Base-by-base conservation (phyloP, 2,888 invertebrate species). In the Tridacna gigas region DNA sequence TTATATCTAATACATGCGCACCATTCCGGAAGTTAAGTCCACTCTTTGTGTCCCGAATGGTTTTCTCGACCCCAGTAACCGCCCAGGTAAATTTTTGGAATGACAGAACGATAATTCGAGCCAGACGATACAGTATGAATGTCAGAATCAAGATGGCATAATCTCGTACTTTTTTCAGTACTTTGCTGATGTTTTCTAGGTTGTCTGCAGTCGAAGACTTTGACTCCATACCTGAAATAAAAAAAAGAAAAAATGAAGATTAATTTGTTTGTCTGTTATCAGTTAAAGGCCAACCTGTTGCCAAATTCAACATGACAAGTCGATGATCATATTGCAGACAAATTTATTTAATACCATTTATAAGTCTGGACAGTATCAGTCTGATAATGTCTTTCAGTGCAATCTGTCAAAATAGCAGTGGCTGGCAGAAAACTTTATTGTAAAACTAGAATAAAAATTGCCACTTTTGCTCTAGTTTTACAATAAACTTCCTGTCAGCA, bases 51-150 rank as follows among this genome's bases (percentile, higher is more conserved):
- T 92, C 92, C 20, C 92, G 88, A 22, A 91, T 87, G 18, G 90
- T 90, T 48, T 92, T 88, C 77, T 92, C 92, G 22, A 93, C 91
- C 20, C 93, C 93, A 22, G 90, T 90, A 0, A 92, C 91, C 11
- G 91, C 91, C 93, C 93, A 93, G 0, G 92, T 92, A 78, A 93
- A 92, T 71, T 92, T 92, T 83, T 93, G 93, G 69, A 91, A 89
- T 7, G 92, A 88, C 20, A 91, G 80, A 48, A 93, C 91, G 45
- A 93, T 79, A 12, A 90, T 88, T 18, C 92, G 89, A 11, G 90
- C 84, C 15, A 92, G 84, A 71, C 90, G 86, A 79, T 91, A 93
- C n/a, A 92, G 65, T 25, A 92, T 66, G 66, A 91, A 91, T 0
- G 90, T 88, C 47, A 93, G 73, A 11, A 91, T 85, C n/a, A 91